Percentiles rank a stretch among this genome's conserved stretches.
Evolutionary conservation across 2,797 vertebrate species (phyloP).

Genomic region (Lagothrix lagotricha): DNA sequence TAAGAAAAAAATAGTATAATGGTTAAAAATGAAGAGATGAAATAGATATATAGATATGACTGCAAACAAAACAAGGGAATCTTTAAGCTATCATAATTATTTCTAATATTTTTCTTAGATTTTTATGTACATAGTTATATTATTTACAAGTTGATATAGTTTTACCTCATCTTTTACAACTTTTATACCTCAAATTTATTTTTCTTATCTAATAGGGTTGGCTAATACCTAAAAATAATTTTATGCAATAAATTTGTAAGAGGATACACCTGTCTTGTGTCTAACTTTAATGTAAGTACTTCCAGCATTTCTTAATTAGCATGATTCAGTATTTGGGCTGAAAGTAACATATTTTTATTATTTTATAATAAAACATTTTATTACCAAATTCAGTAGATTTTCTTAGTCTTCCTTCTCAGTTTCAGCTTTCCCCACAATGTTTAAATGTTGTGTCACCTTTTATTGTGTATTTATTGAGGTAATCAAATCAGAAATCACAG

Average conservation of each 20-base stretch:
- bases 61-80: neutral
- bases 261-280: neutral
- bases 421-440: neutral
- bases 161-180: neutral
- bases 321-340: neutral
- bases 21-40: neutral
- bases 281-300: neutral
- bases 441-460: neutral
- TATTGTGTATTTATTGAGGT: neutral
- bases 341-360: neutral
- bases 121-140: neutral
- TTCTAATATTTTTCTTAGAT: neutral
- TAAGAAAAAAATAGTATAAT: neutral
- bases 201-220: neutral
- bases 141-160: neutral
- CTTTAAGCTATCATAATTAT: neutral
- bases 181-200: neutral
- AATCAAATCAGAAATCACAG: neutral
- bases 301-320: neutral
- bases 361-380: neutral
- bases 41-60: neutral
- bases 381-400: neutral
- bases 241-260: neutral
- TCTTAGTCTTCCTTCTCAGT: neutral
- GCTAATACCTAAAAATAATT: neutral